phyloP scores from a whole-genome alignment of 2,113 vertebrate species.

The Rhea pennata region DNA sequence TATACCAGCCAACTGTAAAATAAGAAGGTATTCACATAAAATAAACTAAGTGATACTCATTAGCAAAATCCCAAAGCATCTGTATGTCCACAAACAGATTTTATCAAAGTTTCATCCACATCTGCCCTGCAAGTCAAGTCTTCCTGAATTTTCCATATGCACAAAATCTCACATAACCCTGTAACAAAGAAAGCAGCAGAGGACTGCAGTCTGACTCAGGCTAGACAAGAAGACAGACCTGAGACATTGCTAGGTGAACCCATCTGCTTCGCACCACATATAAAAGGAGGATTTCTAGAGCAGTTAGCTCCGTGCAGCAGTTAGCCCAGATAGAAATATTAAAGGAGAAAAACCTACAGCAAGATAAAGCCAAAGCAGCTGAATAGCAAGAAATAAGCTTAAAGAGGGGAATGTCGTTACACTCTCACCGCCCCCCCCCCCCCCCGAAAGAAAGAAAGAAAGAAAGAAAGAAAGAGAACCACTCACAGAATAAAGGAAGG shows the following conservation, averaged over 20 bases:
- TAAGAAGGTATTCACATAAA: background rate
- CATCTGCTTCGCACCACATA: rapidly evolving
- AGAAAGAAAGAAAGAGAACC: too few species aligned
- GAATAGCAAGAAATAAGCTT: background rate
- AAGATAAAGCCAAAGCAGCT: background rate
- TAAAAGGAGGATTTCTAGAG: background rate
- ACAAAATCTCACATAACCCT: background rate
- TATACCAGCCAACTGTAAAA: background rate
- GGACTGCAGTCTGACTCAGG: background rate
- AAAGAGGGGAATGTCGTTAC: background rate
- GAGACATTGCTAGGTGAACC: background rate
- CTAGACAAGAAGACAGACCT: background rate
- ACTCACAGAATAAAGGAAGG: background rate
- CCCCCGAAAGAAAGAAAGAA: too few species aligned
- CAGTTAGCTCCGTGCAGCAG: background rate
- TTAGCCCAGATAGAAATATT: background rate
- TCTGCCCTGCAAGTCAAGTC: background rate
- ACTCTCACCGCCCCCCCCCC: too few species aligned
- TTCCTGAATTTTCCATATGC: background rate
- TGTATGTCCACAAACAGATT: background rate
- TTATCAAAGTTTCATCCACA: background rate
- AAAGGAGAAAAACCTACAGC: background rate
- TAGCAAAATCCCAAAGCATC: background rate
- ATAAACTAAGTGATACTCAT: background rate
- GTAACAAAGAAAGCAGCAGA: background rate